Base-by-base conservation (phyloP, 1,140 invertebrate species). In the Heterodera schachtii region DNA sequence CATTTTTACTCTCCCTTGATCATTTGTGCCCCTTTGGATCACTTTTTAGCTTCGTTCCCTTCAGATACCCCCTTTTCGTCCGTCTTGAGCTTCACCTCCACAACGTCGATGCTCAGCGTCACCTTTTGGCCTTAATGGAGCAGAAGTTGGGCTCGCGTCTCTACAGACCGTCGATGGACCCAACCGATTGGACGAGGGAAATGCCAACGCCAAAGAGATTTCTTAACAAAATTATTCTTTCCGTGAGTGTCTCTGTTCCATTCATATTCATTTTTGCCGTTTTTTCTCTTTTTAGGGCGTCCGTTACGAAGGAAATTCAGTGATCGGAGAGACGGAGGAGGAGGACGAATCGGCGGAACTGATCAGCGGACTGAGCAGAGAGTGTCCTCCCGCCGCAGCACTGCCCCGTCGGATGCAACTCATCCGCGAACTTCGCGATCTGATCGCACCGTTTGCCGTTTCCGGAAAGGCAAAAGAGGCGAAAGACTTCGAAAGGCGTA, bases 151-250 rank as follows among this genome's bases (percentile, higher is more conserved):
- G 84, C 66, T 70, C 74, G 46, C 66, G 75, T 43, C 78, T 89
- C 21, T 90, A 88, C 77, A 57, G 79, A 16, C 89, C 88, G 21
- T 31, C 52, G 6, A 73, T 84, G 31, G 88, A 89, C 78, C 66
- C 84, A 9, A 84, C 71, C 16, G 87, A 90, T 76, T 90, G 88
- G 87, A 88, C 74, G 16, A 75, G 81, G 41, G 86, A 89, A 77
- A 31, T 84, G 43, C 83, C 89, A 11, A 86, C 88, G 31, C 88
- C 88, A 1, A 78, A 76, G 57, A 86, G 87, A 71, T 89, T 89
- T 67, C 75, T 88, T 69, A 84, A 86, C 64, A 88, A 90, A 83
- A 89, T 89, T 69, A 80, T 90, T 49, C 79, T 90, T 52, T 78
- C 88, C 19, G 88, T 88, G 60, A 78, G 77, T 31, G 64, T 78